Evolutionary conservation across 2,888 invertebrate genomes (phyloP).

Genomic region (Megastigmus dorsalis): DNA sequence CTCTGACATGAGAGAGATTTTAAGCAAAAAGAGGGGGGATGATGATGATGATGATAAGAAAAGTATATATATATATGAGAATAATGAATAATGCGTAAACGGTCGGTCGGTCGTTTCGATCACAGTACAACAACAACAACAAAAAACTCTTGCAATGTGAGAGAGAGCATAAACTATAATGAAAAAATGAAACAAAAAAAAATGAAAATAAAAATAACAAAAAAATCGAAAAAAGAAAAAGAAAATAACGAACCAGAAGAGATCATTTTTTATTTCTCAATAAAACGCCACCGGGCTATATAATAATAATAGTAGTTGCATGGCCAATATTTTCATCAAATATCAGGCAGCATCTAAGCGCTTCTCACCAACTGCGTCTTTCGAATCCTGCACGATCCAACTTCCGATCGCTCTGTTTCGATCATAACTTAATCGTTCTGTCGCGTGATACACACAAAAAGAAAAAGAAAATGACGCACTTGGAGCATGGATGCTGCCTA

Average conservation of each 20-base stretch:
- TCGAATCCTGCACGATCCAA: neutral
- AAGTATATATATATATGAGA: too few relatives aligned
- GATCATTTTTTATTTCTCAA: slow-evolving; percentile 74
- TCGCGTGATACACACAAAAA: too few relatives aligned
- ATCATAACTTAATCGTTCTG: too few relatives aligned
- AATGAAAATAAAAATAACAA: too few relatives aligned
- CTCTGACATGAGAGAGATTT: slow-evolving; percentile 60
- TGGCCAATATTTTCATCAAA: slow-evolving; percentile 67
- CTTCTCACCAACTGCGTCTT: slow-evolving; percentile 13
- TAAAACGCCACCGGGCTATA: slow-evolving; percentile 74
- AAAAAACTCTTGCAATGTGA: too few relatives aligned
- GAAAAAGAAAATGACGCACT: slow-evolving; percentile 20
- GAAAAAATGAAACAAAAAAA: too few relatives aligned
- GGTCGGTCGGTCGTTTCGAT: slow-evolving; percentile 47
- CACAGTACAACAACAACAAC: too few relatives aligned
- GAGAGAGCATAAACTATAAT: too few relatives aligned
- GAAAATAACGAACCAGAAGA: slow-evolving; percentile 54
- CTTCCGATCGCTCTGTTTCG: neutral
- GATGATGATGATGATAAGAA: too few relatives aligned
- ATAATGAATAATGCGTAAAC: slow-evolving; percentile 52
- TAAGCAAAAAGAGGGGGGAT: slow-evolving; percentile 67
- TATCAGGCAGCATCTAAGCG: slow-evolving; percentile 11
- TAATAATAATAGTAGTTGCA: slow-evolving; percentile 67
- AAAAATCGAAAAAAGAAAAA: slow-evolving; percentile 8
- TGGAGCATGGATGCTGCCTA: neutral